Conservation (phyloP, 2,113 vertebrate genomes). For the Periophthalmodon schlosseri region DNA sequence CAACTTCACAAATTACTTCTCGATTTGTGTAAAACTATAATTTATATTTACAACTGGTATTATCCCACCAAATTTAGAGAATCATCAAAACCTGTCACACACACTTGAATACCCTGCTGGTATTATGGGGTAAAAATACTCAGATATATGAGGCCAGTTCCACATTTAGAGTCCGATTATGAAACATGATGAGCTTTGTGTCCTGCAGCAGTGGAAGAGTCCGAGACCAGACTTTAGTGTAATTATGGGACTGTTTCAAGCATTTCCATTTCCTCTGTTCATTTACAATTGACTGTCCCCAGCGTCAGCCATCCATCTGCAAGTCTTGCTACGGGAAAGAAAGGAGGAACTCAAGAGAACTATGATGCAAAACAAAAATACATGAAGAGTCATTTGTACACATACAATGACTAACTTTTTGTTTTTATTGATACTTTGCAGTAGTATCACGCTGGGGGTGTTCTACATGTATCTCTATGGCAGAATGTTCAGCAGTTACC, state of each 20-base stretch:
- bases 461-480: too few species aligned
- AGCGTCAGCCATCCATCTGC: neutral
- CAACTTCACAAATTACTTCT: too few species aligned
- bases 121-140: neutral
- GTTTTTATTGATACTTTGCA: too few species aligned
- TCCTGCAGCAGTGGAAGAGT: conserved; percentile 4
- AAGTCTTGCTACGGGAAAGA: neutral
- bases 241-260: neutral
- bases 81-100: too few species aligned
- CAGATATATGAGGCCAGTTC: neutral
- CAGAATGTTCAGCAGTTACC: too few species aligned
- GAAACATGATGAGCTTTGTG: neutral
- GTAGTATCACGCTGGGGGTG: too few species aligned
- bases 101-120: neutral
- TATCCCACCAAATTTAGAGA: too few species aligned
- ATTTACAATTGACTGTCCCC: neutral
- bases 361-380: neutral
- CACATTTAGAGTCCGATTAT: neutral
- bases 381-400: neutral
- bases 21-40: too few species aligned
- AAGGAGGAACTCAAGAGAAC: neutral
- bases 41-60: too few species aligned
- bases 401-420: too few species aligned
- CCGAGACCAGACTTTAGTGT: neutral
- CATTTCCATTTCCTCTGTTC: conserved; percentile 3